Evolutionary conservation across 1,140 invertebrate species (phyloP), one percentile per base, ranked within the genome.

Genomic region (Ptiloglossa arizonensis): DNA sequence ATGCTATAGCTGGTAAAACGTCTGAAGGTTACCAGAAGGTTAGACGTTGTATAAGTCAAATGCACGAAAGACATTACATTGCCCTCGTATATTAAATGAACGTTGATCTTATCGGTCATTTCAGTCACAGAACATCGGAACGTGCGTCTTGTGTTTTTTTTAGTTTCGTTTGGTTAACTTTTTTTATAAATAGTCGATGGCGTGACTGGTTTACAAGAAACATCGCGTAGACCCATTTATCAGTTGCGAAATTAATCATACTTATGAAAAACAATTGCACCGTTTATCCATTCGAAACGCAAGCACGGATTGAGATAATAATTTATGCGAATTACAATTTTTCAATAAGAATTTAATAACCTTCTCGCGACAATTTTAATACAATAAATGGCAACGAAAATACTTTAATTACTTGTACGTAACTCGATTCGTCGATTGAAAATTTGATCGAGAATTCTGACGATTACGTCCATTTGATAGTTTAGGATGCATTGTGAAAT

Each of bases 11-110:
- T 54, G 54, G 64, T 57, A 69, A 74, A 48, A 71, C 22, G 68
- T 78, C 71, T 81, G 67, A 56, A 84, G 80, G 70, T 79, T 73
- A 64, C n/a, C 0, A n/a, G 68, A 81, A 82, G 81, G 80, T 80
- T 79, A 79, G 32, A 59, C 38, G 50, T 29, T 54, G 24, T 46
- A 22, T 41, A 44, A 57, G 1, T 17, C 6, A 35, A 35, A 71
- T 67, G 52, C 29, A 78, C 35, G 48, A 44, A 35, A 29, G 17
- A 38, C 62, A 35, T 63, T 67, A 62, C 64, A 17, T 76, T 74
- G 48, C 74, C 64, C 44, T 38, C 29, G 3, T 50, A 32, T 73
- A 80, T 87, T 67, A 79, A 79, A 81, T 82, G 81, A 71, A 44
- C n/a, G n/a, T 13, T 35, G 29, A 67, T 67, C 19, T 70, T 60